A percentile compares a stretch with the other conserved stretches of the same genome.
Conservation (phyloP, 2,888 invertebrate species). For the Cantharis nigra region DNA sequence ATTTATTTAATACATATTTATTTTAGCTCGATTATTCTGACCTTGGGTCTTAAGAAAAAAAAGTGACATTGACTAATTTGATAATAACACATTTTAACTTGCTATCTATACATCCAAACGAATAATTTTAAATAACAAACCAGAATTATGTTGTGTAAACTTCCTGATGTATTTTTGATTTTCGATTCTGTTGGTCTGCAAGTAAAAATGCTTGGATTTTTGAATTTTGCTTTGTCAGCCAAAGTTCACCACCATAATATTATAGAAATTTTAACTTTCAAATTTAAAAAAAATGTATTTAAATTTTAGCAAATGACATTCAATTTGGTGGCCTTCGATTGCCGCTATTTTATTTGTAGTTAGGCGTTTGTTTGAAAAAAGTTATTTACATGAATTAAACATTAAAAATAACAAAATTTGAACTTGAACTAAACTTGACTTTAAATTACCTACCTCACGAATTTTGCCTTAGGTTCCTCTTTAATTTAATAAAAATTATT, state of each 20-base stretch:
- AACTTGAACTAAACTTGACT: not conserved
- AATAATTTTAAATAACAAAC: not conserved
- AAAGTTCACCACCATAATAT: not conserved
- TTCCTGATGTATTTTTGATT: not conserved
- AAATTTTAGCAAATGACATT: not conserved
- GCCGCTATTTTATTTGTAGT: not conserved
- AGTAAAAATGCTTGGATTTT: no score
- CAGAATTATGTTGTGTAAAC: not conserved
- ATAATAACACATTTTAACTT: not conserved
- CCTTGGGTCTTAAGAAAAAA: not conserved
- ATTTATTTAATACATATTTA: not conserved
- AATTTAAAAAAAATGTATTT: not conserved
- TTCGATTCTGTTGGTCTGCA: no score
- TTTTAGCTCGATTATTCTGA: not conserved
- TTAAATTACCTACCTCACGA: not conserved
- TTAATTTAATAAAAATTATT: not conserved
- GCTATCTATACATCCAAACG: not conserved
- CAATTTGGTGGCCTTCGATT: not conserved
- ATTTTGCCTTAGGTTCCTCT: not conserved
- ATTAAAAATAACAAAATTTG: not conserved
- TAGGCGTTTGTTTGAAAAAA: not conserved
- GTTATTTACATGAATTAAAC: not conserved
- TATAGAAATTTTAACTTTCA: not conserved
- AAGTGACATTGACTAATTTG: conserved; percentile 1
- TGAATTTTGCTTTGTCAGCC: not conserved